Evolutionary conservation across 2,888 invertebrate genomes (phyloP), one percentile per base, ranked within the genome.

Genomic region (Odontomyia ornata): DNA sequence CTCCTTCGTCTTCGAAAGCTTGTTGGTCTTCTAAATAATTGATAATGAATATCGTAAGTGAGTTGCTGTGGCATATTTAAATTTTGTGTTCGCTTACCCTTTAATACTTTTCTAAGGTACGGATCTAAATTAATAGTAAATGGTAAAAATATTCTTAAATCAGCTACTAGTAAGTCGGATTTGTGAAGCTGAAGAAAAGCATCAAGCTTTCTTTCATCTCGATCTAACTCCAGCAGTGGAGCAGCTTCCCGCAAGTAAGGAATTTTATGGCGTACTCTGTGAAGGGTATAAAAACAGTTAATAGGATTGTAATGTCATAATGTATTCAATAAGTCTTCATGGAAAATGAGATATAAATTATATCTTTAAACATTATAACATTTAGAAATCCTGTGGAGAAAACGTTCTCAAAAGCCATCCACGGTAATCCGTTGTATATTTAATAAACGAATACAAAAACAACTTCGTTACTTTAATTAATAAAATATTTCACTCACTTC

Each of bases 41-140:
- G 21, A n/a, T 7, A 18, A 52, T 4, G 52, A 28, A 28, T 21
- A 69, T 23, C 9, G 15, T 15, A n/a, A 3, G 43, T 52, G 25
- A 2, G 21, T 0, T 27, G 15, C 43, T 30, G 36, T 67, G 1
- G 11, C 57, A 52, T 69, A 56, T 36, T 9, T 36, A 9, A 5
- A 5, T 5, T 36, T 27, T 27, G 30, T 9, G 15, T 0, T n/a
- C 79, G n/a, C 80, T 83, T 85, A 95, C 96, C 98, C 91, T 97
- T 95, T 77, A 99, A 96, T 76, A 97, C 94, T 88, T 99, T 99
- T 84, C 97, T 93, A 79, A 99, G 91, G 85, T 98, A 99, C 0
- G 99, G 99, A 89, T 99, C 99, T 76, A 99, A 89, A 87, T 99
- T 99, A 82, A 98, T 98, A 18, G 99, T 98, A 86, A 99, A 99